Percentiles rank a stretch among this genome's conserved stretches.
Conservation (phyloP, 1,140 invertebrate species). For the Aphaenogaster rudis region DNA sequence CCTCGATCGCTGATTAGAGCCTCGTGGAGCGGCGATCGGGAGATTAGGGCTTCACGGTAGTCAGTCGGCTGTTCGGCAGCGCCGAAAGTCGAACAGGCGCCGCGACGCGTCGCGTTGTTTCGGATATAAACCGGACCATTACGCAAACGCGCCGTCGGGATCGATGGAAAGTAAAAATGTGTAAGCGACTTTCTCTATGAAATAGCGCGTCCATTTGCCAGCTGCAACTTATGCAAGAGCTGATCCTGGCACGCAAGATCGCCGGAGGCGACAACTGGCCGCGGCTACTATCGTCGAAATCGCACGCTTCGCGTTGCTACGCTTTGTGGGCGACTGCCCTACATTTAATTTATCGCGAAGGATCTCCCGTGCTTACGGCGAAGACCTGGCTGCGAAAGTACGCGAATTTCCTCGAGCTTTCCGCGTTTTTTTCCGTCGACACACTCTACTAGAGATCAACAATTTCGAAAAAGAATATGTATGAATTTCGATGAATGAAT, state of each 20-base stretch:
- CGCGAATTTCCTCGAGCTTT: background rate
- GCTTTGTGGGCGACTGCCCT: constrained; percentile 15
- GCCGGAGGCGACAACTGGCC: constrained; percentile 31
- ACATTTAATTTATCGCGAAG: background rate
- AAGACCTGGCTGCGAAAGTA: background rate
- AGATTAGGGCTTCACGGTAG: background rate
- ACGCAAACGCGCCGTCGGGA: constrained; percentile 74
- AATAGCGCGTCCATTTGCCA: constrained; percentile 82
- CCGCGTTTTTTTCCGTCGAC: background rate
- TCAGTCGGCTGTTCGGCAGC: background rate
- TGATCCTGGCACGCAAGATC: constrained; percentile 72
- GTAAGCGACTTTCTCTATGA: constrained; percentile 86
- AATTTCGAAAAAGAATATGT: background rate
- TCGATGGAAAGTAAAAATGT: constrained; percentile 86
- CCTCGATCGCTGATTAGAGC: background rate
- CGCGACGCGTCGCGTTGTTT: constrained; percentile 58
- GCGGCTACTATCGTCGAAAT: background rate
- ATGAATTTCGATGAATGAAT: background rate
- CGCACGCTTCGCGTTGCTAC: background rate
- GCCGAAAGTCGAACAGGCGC: constrained; percentile 56
- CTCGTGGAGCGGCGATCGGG: background rate
- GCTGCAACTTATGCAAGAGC: constrained; percentile 83
- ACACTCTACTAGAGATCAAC: no score
- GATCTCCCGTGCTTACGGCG: background rate
- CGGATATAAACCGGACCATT: constrained; percentile 78